Evolutionary conservation across 2,113 vertebrate genomes (phyloP), one percentile per base, ranked within the genome.

Genomic region (Catharus fuscescens): DNA sequence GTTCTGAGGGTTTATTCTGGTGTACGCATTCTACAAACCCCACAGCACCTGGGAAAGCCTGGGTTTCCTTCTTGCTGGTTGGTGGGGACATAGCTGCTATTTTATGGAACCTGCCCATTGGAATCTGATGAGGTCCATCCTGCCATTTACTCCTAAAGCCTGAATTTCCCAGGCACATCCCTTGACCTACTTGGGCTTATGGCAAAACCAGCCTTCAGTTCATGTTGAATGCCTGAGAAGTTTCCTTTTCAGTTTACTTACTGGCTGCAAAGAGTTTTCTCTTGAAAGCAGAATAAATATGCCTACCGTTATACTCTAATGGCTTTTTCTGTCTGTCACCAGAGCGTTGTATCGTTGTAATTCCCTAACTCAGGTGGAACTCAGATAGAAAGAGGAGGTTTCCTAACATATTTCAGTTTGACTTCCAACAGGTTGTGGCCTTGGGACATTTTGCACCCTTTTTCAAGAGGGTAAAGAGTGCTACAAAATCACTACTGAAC

Each of bases 61-160:
- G 12, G 70, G 31, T 42, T 82, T 42, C 34, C 31, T 50, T 70
- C 44, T 29, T 42, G 19, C 12, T n/a, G 11, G 18, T 59, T 28
- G 18, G 29, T 23, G 54, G 15, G 34, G 15, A 24, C 15, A 29
- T 12, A 29, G 9, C 9, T 34, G 18, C 2, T 82, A 4, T 29
- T 60, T 50, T 34, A 42, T 19, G 29, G 54, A 60, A 23, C 24
- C 42, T 0, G 0, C 42, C 36, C 24, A 34, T 12, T 60, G 54
- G 28, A 42, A 52, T 60, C 9, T 70, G 34, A 60, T 1, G 0
- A 42, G 12, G 25, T 82, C 31, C 3, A 42, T 70, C 19, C 23
- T 50, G 29, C 2, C 15, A 18, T 59, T 66, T 42, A n/a, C 12
- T 70, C 19, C 31, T 42, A 70, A 60, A 40, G 23, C 1, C 23